Percentiles rank a stretch among this genome's conserved stretches.
phyloP scores from a whole-genome alignment of 92 coral and sea anemone genomes.

The Phymanthus crucifer region DNA sequence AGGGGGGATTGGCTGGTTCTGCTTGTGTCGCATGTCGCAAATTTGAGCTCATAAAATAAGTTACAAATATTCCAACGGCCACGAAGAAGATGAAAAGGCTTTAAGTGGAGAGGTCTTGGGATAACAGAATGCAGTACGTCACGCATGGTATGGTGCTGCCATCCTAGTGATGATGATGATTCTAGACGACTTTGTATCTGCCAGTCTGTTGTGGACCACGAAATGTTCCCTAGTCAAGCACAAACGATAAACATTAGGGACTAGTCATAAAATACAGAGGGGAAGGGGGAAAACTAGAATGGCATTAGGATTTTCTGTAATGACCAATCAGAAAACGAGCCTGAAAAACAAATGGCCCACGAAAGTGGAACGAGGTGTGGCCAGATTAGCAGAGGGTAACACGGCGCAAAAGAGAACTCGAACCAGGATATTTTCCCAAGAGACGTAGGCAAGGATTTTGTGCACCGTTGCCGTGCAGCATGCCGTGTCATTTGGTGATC shows the following conservation, averaged over 20 bases:
- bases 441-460: too few species aligned
- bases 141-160: neutral
- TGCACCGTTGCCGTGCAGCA: too few species aligned
- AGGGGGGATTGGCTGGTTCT: neutral
- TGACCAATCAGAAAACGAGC: too few species aligned
- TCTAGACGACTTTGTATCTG: conserved; percentile 81
- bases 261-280: neutral
- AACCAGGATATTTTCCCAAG: too few species aligned
- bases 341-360: too few species aligned
- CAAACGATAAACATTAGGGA: neutral
- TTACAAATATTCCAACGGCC: neutral
- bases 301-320: too few species aligned
- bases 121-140: neutral
- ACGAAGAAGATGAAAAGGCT: neutral
- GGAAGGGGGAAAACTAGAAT: neutral
- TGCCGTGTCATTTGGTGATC: too few species aligned
- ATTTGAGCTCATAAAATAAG: neutral
- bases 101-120: neutral
- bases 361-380: too few species aligned
- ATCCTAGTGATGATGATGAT: neutral
- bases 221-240: conserved; percentile 75
- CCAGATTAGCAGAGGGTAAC: too few species aligned
- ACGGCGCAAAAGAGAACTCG: too few species aligned
- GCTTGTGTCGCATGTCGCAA: neutral
- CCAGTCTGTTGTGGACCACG: conserved; percentile 93